Conservation (phyloP, 2,888 invertebrate species). For the Andricus quercusramuli region DNA sequence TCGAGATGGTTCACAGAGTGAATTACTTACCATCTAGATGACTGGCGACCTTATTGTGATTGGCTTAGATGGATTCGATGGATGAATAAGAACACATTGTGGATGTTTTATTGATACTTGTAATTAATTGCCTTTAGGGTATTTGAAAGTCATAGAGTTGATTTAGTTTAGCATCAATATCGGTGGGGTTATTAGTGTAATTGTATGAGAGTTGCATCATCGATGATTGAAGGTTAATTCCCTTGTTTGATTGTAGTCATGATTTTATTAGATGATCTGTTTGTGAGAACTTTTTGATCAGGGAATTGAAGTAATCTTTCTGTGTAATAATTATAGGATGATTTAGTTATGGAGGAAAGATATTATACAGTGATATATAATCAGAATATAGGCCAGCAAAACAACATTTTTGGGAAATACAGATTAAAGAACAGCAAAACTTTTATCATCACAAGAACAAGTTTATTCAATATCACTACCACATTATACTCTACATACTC, state of each 20-base stretch:
- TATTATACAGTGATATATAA: too few relatives aligned
- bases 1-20: conserved; percentile 10
- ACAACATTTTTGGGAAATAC: too few relatives aligned
- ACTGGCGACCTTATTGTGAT: conserved; percentile 15
- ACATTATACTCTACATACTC: conserved; percentile 71
- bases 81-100: conserved; percentile 19
- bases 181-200: conserved; percentile 1
- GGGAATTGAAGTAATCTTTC: neutral
- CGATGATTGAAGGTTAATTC: conserved; percentile 6
- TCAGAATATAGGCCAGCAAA: too few relatives aligned
- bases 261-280: neutral
- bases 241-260: neutral
- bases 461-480: conserved; percentile 76
- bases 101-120: conserved; percentile 17
- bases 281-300: neutral
- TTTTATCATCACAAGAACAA: conserved; percentile 71
- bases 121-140: neutral
- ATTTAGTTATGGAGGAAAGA: neutral
- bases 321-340: neutral
- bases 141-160: conserved; percentile 30
- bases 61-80: conserved; percentile 6
- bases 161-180: conserved; percentile 3
- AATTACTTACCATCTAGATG: conserved; percentile 25
- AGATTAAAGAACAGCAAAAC: neutral
- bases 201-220: conserved; percentile 18